Evolutionary conservation across 2,888 invertebrate genomes (phyloP).

Genomic region (Asteroscopus sphinx): DNA sequence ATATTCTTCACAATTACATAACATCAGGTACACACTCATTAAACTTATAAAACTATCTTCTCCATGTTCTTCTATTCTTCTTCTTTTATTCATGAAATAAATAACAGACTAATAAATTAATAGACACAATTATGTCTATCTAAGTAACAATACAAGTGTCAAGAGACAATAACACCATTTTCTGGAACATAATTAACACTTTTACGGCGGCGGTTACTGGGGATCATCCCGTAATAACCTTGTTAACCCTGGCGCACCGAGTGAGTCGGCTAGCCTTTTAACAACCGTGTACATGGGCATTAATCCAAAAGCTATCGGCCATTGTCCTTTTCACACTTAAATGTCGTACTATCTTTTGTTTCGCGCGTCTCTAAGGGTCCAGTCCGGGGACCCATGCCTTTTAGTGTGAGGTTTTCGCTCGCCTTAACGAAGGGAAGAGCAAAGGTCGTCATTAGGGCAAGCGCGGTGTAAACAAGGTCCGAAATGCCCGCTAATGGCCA

Average conservation of each 20-base stretch:
- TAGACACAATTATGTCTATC: constrained; percentile 38
- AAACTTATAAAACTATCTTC: too few species aligned
- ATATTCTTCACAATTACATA: too few species aligned
- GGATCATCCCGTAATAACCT: constrained; percentile 90
- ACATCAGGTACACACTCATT: too few species aligned
- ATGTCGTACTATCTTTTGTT: constrained; percentile 73
- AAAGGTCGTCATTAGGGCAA: constrained; percentile 91
- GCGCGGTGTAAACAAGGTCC: constrained; percentile 90
- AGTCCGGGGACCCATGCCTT: constrained; percentile 85
- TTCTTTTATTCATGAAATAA: too few species aligned
- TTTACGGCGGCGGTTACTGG: constrained; percentile 87
- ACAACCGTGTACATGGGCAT: constrained; percentile 88
- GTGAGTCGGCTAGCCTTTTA: constrained; percentile 88
- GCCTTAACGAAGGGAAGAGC: constrained; percentile 90
- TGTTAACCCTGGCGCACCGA: constrained; percentile 88
- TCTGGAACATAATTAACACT: constrained; percentile 88
- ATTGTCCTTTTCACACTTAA: constrained; percentile 82
- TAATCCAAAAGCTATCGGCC: constrained; percentile 88
- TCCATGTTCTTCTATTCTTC: too few species aligned
- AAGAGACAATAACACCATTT: constrained; percentile 79
- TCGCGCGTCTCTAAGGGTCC: constrained; percentile 83
- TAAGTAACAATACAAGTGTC: constrained; percentile 66
- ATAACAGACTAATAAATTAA: constrained; percentile 5
- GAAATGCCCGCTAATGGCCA: constrained; percentile 90
- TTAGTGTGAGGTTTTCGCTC: constrained; percentile 90